Evolutionary conservation across 2,113 vertebrate genomes (phyloP).

Genomic region (Prinia subflava): DNA sequence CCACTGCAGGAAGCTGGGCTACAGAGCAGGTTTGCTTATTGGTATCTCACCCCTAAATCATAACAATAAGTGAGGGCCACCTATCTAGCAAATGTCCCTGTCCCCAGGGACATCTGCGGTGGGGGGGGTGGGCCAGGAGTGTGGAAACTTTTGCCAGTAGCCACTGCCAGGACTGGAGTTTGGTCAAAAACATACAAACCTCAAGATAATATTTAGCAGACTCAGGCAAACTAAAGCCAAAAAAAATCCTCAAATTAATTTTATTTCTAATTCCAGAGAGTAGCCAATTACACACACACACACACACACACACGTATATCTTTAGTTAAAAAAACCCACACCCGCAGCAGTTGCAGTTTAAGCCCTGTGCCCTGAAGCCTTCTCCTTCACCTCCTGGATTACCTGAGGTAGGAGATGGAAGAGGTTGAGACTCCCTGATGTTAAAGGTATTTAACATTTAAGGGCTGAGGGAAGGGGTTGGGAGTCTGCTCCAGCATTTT

Average conservation of each 20-base stretch:
- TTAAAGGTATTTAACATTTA: neutral
- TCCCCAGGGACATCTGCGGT: neutral
- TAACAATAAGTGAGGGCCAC: neutral
- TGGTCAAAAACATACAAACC: neutral
- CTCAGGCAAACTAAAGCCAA: neutral
- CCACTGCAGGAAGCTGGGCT: neutral
- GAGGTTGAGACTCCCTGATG: neutral
- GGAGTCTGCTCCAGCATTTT: neutral
- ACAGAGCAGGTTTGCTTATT: neutral
- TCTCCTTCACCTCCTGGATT: neutral
- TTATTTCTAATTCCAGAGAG: conserved; percentile 25
- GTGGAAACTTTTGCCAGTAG: neutral
- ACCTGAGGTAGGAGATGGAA: neutral
- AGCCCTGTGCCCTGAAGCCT: neutral
- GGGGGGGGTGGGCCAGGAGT: rapidly evolving
- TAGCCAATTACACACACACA: neutral
- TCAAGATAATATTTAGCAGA: neutral
- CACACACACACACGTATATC: rapidly evolving
- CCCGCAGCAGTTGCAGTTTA: neutral
- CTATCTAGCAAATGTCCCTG: rapidly evolving
- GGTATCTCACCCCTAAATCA: neutral
- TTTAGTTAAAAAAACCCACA: neutral
- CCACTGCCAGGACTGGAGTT: neutral
- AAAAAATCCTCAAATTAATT: neutral
- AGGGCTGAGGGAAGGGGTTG: neutral